phyloP scores from a whole-genome alignment of 1,140 invertebrate species.

The Drosophila pandora region DNA sequence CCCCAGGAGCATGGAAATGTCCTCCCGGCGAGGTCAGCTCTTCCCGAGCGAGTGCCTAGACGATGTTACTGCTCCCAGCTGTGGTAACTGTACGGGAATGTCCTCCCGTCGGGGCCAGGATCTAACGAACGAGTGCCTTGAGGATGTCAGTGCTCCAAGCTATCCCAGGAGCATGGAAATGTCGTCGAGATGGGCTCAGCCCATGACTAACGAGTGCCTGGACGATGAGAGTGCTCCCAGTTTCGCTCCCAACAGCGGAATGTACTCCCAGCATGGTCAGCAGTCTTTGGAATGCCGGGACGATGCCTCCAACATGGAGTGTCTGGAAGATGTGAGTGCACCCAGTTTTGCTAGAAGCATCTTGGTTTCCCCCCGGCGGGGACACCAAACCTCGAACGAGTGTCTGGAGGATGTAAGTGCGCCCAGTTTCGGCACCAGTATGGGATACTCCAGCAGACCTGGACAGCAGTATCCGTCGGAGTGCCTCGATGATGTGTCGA shows the following conservation, averaged over 20 bases:
- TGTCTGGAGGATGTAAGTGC: background rate
- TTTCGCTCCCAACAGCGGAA: background rate
- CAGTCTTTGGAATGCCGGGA: too few relatives aligned
- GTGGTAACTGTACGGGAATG: background rate
- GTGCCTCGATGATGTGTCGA: conserved; percentile 25
- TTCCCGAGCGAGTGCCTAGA: conserved; percentile 4
- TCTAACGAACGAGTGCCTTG: background rate
- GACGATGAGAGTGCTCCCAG: conserved; percentile 14
- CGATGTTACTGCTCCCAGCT: conserved; percentile 6
- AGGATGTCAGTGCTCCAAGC: conserved; percentile 17
- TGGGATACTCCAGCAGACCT: background rate
- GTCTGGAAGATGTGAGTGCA: background rate
- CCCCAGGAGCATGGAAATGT: background rate
- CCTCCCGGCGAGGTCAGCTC: background rate
- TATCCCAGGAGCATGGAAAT: background rate
- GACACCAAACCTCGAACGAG: background rate
- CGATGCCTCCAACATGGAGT: background rate
- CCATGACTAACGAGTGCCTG: conserved; percentile 19
- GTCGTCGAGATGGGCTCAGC: background rate
- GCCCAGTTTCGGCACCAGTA: background rate
- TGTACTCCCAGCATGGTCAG: background rate
- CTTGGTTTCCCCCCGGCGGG: background rate
- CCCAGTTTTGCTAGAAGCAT: background rate
- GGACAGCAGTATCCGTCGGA: background rate
- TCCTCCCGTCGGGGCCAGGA: background rate